These are phyloP conservation scores for Xerus rutilus DNA, from an alignment of 2,797 vertebrate species.

Conservation along the genomic window DNA sequence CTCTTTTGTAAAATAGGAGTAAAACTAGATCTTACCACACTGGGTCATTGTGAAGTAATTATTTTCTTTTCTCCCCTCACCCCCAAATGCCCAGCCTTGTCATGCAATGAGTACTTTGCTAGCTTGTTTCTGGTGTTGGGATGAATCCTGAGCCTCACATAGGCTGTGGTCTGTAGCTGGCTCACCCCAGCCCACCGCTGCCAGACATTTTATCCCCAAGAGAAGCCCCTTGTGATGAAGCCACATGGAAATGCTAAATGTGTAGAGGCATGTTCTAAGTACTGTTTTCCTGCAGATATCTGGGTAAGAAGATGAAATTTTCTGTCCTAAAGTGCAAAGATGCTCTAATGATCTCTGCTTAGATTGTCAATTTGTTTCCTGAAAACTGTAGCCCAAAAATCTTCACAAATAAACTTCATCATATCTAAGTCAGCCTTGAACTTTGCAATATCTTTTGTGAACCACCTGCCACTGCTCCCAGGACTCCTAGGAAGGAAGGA, in stretches of 20 bases:
- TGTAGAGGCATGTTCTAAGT: slow-evolving; percentile 96
- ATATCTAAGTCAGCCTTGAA: neutral
- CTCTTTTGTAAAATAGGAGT: neutral
- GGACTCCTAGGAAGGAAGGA: neutral
- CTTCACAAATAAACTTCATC: neutral
- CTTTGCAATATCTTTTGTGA: neutral
- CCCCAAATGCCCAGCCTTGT: too few species aligned
- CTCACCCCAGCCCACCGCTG: neutral
- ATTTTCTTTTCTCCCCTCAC: neutral
- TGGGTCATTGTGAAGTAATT: neutral
- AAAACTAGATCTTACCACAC: neutral
- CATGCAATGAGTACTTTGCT: neutral
- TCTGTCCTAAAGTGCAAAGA: slow-evolving; percentile 97
- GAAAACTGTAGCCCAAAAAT: neutral
- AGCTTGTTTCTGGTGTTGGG: too few species aligned
- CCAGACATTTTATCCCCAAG: neutral
- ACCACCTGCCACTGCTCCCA: neutral
- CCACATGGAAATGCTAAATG: slow-evolving; percentile 71
- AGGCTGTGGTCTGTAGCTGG: neutral
- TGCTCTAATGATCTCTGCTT: slow-evolving; percentile 88
- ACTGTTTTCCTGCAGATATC: slow-evolving; percentile 94
- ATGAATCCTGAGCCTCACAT: neutral
- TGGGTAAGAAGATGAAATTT: slow-evolving; percentile 94
- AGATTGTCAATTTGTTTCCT: neutral
- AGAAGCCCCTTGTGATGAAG: neutral